Evolutionary conservation across 2,888 invertebrate genomes (phyloP).

Genomic region (Acrocyrtus sp.): DNA sequence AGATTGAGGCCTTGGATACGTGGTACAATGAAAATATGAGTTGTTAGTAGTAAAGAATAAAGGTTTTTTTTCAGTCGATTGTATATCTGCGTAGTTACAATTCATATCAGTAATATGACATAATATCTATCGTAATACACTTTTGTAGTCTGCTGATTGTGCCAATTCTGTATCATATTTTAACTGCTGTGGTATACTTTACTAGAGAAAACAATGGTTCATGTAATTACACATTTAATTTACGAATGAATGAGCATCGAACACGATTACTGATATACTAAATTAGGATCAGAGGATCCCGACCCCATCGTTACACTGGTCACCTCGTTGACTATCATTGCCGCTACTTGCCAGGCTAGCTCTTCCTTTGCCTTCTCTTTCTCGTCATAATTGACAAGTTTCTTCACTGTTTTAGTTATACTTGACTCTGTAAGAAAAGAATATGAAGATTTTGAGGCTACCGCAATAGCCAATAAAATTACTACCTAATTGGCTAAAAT

Average conservation of each 20-base stretch:
- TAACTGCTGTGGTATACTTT: too few species aligned
- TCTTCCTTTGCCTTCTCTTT: conserved; percentile 90
- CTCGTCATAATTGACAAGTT: conserved; percentile 81
- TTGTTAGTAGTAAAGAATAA: conserved; percentile 8
- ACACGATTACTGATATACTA: conserved; percentile 39
- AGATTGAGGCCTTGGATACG: conserved; percentile 37
- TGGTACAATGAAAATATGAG: conserved; percentile 16
- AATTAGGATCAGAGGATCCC: conserved; percentile 58
- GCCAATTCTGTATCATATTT: too few species aligned
- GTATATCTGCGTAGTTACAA: neutral
- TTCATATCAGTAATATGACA: neutral
- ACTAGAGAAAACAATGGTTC: too few species aligned
- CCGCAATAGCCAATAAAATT: too few species aligned
- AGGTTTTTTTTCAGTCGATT: conserved; percentile 17
- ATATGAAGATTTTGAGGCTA: too few species aligned
- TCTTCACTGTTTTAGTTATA: conserved; percentile 75
- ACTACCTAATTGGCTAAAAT: neutral
- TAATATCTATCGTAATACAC: neutral
- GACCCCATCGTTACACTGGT: conserved; percentile 81
- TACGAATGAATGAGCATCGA: too few species aligned
- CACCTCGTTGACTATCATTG: conserved; percentile 96
- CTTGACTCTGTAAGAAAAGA: conserved; percentile 66
- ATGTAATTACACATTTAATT: too few species aligned
- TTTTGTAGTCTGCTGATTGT: conserved; percentile 4
- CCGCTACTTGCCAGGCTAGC: conserved; percentile 96